Evolutionary conservation across 2,797 vertebrate species (phyloP), one percentile per base, ranked within the genome.

Genomic region (Danio choprae): DNA sequence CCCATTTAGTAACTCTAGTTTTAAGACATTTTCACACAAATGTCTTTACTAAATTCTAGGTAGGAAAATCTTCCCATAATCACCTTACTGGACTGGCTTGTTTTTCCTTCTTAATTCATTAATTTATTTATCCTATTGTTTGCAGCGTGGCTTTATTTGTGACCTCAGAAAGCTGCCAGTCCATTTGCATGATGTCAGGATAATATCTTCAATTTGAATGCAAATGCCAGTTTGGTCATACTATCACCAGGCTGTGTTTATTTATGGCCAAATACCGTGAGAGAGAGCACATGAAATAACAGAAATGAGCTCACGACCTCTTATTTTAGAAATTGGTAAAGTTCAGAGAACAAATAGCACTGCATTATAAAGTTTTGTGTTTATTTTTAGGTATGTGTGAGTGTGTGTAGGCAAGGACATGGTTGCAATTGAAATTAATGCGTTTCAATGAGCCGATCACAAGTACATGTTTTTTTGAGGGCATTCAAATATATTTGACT

Each of bases 201-300:
- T 69, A 59, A 15, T 44, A 82, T 65, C 67, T 81, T 51, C 10
- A 53, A 69, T 59, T 53, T 78, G 70, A 75, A 70, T 70, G 44
- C 40, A 56, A 74, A 69, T 51, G 44, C 22, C 62, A 67, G 29
- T 48, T 58, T 59, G 75, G 56, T 20, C 53, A 3, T 69, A 70
- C 3, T 41, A 78, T 78, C 51, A 41, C 62, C 48, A 56, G 41
- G 12, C 16, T 55, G 38, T 68, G 70, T 79, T 77, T 68, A 82
- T 79, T 82, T 73, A 48, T 40, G 41, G 44, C 59, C 29, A 8
- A 48, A 48, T 77, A 53, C 38, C 64, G 20, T 67, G 40, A 48
- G 41, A 68, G 10, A 62, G 40, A 53, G 13, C 60, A 29, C 69
- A 5, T 48, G 50, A 48, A n/a, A 6, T 56, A 62, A 16, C 12